Base-by-base conservation (phyloP, 2,888 invertebrate species). In the Plebejus anna region DNA sequence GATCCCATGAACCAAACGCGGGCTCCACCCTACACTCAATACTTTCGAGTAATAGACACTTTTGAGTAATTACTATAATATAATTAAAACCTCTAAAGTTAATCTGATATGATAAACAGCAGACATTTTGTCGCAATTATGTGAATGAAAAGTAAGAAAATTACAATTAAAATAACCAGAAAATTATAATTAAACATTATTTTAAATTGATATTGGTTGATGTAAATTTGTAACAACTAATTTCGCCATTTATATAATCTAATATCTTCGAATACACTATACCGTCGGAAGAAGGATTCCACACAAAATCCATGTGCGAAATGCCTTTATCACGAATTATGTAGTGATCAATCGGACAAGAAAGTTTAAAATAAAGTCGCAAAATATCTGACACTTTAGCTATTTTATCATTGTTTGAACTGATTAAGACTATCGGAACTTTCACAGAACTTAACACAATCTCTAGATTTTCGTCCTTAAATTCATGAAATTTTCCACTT, bases 271-370 rank as follows among this genome's bases (percentile, higher is more conserved):
- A 76, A 79, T 86, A 90, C 0, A 90, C 82, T 42, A 86, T 73
- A 32, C 71, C 78, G 42, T 86, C 79, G 2, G 89, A 87, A 11
- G 84, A 70, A 0, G 80, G 77, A 0, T 87, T 88, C 88, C 88
- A 91, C 22, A 90, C 85, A 76, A 91, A 90, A 51, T 91, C 90
- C 0, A 87, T 86, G 51, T 91, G 91, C 75, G 84, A 84, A 13
- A 90, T 81, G 78, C 87, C 87, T 66, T 80, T 84, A 9, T 80
- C 82, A 22, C 84, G 83, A 75, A 90, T 85, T 3, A 90, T 83
- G 71, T 85, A 83, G 79, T 90, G 88, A 61, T 89, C 88, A 22
- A 90, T 82, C 0, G 90, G 88, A 78, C 86, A 89, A 16, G 78
- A 73, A 16, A 91, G 82, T 32, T 82, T 84, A 59, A 86, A 85